These are phyloP conservation scores for Diplolepis rosae DNA, from an alignment of 2,888 invertebrate genomes.

Conservation along the genomic window DNA sequence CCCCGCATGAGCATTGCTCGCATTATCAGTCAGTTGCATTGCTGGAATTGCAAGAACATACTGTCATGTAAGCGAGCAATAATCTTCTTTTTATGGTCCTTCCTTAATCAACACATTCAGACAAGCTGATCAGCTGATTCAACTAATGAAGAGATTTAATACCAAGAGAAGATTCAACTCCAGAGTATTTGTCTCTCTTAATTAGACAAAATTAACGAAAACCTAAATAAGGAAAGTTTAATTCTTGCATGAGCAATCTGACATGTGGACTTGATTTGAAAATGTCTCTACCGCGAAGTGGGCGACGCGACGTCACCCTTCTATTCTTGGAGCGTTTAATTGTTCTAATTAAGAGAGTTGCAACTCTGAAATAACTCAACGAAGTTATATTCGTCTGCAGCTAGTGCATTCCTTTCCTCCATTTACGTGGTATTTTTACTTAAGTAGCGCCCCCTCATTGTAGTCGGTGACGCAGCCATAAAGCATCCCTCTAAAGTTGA, in stretches of 20 bases:
- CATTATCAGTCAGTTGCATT: slow-evolving; percentile 48
- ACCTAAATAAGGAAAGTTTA: too few species aligned
- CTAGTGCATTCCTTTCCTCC: slow-evolving; percentile 62
- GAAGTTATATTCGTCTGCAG: slow-evolving; percentile 64
- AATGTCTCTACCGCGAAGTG: slow-evolving; percentile 27
- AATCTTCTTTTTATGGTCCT: slow-evolving; percentile 22
- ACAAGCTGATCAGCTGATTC: slow-evolving; percentile 11
- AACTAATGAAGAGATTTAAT: neutral
- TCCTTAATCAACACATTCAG: slow-evolving; percentile 25
- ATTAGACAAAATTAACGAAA: too few species aligned
- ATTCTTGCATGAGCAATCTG: neutral
- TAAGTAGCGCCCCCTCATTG: slow-evolving; percentile 35
- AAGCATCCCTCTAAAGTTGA: slow-evolving; percentile 22
- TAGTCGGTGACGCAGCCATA: slow-evolving; percentile 13
- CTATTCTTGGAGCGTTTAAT: slow-evolving; percentile 66
- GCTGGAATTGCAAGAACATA: slow-evolving; percentile 35
- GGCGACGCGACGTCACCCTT: slow-evolving; percentile 58
- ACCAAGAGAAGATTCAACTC: neutral
- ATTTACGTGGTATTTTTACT: slow-evolving; percentile 59
- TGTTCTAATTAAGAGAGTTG: slow-evolving; percentile 69
- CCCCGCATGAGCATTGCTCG: slow-evolving; percentile 42
- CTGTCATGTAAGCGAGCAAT: slow-evolving; percentile 28
- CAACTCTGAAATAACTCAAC: slow-evolving; percentile 64
- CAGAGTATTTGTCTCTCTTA: too few species aligned
- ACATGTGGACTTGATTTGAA: neutral